Base-by-base conservation (phyloP, 37 sponge, comb jelly and placozoan species). In the Spongilla lacustris region DNA sequence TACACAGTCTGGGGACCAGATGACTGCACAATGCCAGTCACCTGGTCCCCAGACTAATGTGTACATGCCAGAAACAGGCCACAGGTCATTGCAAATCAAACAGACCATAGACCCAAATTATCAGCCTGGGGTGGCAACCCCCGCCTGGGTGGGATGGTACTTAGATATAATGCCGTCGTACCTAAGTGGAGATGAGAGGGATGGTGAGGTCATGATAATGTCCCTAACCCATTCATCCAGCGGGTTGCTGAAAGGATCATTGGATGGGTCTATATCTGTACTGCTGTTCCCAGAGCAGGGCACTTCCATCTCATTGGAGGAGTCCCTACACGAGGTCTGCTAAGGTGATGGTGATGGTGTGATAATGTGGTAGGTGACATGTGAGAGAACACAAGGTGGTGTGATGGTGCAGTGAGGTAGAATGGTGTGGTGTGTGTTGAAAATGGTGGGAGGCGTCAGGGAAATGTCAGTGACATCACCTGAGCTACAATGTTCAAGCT, bases 231-330 rank as follows among this genome's bases (percentile, higher is more conserved):
- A 91, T 3, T n/a, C 80, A 83, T 92, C 92, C 0, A 33, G 30
- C 19, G 79, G 81, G 67, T 92, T 72, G 68, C 46, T 27, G 76
- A 92, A 92, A 9, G 92, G 92, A 36, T 92, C 35, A 46, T 70
- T 30, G 49, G 66, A 22, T 6, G 66, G 29, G 0, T 71, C 58
- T 34, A 36, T 17, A 27, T 49, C 28, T 71, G 37, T 74, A 69
- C 36, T 29, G 36, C 26, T 81, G 41, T 6, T 41, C 41, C 41
- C 41, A 41, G 3, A 41, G 3, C 41, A 9, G 3, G 41, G 41
- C 41, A 9, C 41, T 41, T 41, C 41, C 41, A 41, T 6, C 3
- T 3, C 3, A 41, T 3, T 9, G 41, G 41, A 6, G 6, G 41
- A 6, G 41, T 41, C 41, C 6, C 41, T 41, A 41, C 25, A 69